These are phyloP conservation scores for Delichon dasypus DNA, from an alignment of 2,797 vertebrate species.

Conservation along the genomic window DNA sequence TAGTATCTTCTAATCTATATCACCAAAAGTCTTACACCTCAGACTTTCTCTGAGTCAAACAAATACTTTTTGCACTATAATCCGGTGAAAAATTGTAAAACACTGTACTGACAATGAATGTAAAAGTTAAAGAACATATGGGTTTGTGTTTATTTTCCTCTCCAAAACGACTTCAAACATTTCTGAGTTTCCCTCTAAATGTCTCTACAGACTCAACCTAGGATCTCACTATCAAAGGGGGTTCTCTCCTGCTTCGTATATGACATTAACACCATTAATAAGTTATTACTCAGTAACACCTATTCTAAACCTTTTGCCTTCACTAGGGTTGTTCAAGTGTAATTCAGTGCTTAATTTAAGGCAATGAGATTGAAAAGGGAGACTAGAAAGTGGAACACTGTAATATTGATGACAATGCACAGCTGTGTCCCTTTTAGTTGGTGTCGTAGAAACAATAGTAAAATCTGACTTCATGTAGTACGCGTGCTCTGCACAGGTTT, in stretches of 20 bases:
- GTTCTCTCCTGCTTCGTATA: neutral
- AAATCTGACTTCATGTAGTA: neutral
- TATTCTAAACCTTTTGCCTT: neutral
- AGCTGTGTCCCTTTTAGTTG: neutral
- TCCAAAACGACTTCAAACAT: neutral
- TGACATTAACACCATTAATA: neutral
- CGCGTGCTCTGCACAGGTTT: neutral
- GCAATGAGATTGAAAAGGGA: neutral
- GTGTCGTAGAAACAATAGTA: neutral
- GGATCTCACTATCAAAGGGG: neutral
- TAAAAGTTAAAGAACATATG: neutral
- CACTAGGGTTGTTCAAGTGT: neutral
- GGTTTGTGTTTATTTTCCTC: neutral
- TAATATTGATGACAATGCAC: neutral
- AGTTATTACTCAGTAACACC: neutral
- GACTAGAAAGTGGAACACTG: neutral
- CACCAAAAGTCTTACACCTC: neutral
- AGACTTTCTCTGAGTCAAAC: neutral
- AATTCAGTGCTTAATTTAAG: slow-evolving; percentile 3
- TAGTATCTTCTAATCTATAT: neutral
- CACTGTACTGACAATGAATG: neutral
- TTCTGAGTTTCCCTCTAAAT: neutral
- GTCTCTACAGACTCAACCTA: neutral
- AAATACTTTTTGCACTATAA: neutral
- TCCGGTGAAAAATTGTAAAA: neutral